Evolutionary conservation across 2,797 vertebrate genomes (phyloP).

Genomic region (Phoeniculus purpureus): DNA sequence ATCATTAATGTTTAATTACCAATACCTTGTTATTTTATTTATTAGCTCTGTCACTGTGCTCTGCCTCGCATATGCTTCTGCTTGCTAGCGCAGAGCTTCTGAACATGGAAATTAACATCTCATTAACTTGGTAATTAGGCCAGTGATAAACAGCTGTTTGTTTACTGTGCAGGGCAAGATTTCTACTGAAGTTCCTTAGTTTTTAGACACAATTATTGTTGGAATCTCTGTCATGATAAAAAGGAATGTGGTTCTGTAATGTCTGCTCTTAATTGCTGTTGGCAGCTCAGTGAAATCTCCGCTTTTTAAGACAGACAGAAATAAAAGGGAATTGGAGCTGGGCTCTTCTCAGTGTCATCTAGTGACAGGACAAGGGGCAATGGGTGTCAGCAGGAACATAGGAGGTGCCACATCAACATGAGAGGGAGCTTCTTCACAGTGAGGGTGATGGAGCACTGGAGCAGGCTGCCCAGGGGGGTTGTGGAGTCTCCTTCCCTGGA

Average conservation of each 20-base stretch:
- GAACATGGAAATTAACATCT: conserved; percentile 93
- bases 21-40: conserved; percentile 85
- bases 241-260: conserved; percentile 7
- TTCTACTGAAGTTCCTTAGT: conserved; percentile 75
- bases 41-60: conserved; percentile 86
- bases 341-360: too few relatives aligned
- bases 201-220: conserved; percentile 75
- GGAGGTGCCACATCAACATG: too few relatives aligned
- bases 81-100: conserved; percentile 87
- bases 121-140: conserved; percentile 93
- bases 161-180: conserved; percentile 78
- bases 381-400: too few relatives aligned
- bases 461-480: too few relatives aligned
- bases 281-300: conserved; percentile 36
- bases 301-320: conserved; percentile 33
- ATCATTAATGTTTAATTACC: conserved; percentile 82
- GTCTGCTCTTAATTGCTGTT: conserved; percentile 61
- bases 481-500: too few relatives aligned
- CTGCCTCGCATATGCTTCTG: conserved; percentile 82
- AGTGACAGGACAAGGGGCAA: too few relatives aligned
- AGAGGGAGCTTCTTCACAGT: too few relatives aligned
- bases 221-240: conserved; percentile 14
- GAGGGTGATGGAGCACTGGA: too few relatives aligned
- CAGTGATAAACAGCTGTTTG: conserved; percentile 91
- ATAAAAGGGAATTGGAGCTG: background rate